Base-by-base conservation (phyloP, 2,888 invertebrate species). In the Pristionchus japonicus region DNA sequence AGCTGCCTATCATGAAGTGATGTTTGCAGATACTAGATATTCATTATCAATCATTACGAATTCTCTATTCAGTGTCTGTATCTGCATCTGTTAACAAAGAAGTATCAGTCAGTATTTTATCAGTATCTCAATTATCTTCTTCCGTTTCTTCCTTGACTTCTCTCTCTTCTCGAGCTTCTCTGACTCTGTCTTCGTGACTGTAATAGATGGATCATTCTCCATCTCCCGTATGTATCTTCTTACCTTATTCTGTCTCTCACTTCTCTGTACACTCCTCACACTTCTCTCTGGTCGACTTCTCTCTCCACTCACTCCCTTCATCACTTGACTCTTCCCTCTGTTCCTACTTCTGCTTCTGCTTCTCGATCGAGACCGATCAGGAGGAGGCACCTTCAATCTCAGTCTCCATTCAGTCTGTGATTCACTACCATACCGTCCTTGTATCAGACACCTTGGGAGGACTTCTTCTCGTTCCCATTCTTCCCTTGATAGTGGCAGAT, bases 391-490 rank as follows among this genome's bases (percentile, higher is more conserved):
- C 74, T 74, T 37, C 64, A 40, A 74, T 74, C 1, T 15, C 40
- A 0, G 7, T 13, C 2, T 74, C 3, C 40, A 37, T 20, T 74
- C 74, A 37, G 7, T 37, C 43, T 74, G 2, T 11, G 20, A 13
- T 23, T 3, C 3, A 31, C 11, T 9, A 31, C 43, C 40, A 40
- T 74, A 74, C 74, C 74, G 20, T 43, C 40, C 31, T 31, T 74
- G 43, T 20, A 74, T 74, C 74, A n/a, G 74, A 74, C 20, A 74
- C 74, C 20, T 74, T 74, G 74, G 74, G 74, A 74, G 74, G 74
- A 74, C 74, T 74, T 31, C n/a, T 74, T n/a, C 40, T 74, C 23
- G 1, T 40, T 74, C 74, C 40, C 4, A 40, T 74, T 40, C 40
- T 74, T 74, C 74, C 74, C 23, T 74, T 74, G 23, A 74, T 40